Evolutionary conservation across 2,113 vertebrate species (phyloP).

Genomic region (Bolborhynchus lineola): DNA sequence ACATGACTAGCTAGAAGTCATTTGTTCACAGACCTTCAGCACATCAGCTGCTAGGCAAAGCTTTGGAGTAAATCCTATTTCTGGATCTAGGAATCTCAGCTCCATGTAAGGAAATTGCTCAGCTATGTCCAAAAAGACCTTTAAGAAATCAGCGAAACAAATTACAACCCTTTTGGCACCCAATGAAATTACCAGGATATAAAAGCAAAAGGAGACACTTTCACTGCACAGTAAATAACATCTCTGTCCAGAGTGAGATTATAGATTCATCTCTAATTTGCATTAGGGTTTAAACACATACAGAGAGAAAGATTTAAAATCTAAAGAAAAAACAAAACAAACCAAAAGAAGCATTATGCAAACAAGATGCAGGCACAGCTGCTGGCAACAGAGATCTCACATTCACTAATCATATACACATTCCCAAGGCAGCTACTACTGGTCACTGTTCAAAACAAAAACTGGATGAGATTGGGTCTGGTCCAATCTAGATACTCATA

Average conservation of each 20-base stretch:
- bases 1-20: neutral
- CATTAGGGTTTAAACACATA: neutral
- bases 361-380: neutral
- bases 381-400: neutral
- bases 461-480: neutral
- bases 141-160: neutral
- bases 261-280: neutral
- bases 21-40: neutral
- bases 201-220: neutral
- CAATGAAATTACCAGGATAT: neutral
- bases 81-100: neutral
- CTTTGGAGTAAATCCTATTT: neutral
- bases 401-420: neutral
- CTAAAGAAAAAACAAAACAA: neutral
- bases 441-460: neutral
- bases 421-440: neutral
- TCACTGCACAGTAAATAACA: neutral
- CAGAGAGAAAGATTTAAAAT: neutral
- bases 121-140: neutral
- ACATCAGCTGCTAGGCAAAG: neutral
- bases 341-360: neutral
- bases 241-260: neutral
- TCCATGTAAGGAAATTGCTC: neutral
- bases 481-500: neutral
- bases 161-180: neutral